Evolutionary conservation across 2,797 vertebrate species (phyloP), one percentile per base, ranked within the genome.

Genomic region (Crocodylus rhombifer): DNA sequence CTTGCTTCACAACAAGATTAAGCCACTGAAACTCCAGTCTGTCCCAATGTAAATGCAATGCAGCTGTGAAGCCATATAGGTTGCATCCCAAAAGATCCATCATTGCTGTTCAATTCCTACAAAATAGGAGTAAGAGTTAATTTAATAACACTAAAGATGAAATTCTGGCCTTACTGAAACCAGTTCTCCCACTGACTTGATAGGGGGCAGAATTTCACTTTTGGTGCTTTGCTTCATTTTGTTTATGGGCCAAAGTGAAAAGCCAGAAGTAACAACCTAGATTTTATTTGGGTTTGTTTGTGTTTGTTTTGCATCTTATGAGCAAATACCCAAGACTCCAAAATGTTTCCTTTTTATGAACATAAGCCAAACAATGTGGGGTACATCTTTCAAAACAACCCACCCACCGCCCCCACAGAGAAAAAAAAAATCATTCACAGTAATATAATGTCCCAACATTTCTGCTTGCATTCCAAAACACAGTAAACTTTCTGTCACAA

Each of bases 311-410:
- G 90, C 93, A 85, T 82, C 74, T 79, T 92, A 91, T 96, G 88
- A 96, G 91, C 89, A 94, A 97, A 94, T 92, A 96, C 74, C 86
- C 63, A 82, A 12, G 15, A 90, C 92, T 84, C 63, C 96, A 88
- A 98, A 97, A 96, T 85, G 91, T 90, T 60, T 97, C 93, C 96
- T 97, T 98, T 96, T 97, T 83, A 88, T 13, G 81, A 97, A 93
- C 85, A 91, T 63, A 92, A 95, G 95, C 75, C 87, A 97, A 94
- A 91, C 87, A 92, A 97, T 95, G 88, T 26, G 92, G 95, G 96
- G 94, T 82, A 95, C 84, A 95, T 95, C 96, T 95, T 96, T 97
- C 92, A 93, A 85, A 42, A 86, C 89, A 95, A 92, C 84, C 92
- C 92, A 91, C 92, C 93, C 95, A 89, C 91, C 90, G 82, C 89